Conservation (phyloP, 2,888 invertebrate species). For the Microdon myrmicae region DNA sequence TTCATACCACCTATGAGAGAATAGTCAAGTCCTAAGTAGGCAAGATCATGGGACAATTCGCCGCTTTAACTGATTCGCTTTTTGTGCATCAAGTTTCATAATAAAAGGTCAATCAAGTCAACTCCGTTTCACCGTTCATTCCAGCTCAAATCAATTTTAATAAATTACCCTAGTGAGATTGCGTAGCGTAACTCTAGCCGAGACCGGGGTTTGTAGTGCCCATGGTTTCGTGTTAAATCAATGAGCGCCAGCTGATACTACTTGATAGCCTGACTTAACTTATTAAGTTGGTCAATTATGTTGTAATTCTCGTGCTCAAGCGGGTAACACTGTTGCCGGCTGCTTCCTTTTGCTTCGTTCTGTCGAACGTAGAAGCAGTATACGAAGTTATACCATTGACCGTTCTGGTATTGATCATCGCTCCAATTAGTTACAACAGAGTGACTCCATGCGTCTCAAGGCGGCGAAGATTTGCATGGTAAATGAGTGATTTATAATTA, state of each 20-base stretch:
- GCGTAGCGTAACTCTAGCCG: no score
- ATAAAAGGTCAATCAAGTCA: no score
- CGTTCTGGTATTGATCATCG: conserved; percentile 52
- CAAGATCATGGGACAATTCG: no score
- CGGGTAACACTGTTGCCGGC: conserved; percentile 3
- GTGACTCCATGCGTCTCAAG: conserved; percentile 26
- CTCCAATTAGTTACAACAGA: conserved; percentile 46
- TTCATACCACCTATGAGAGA: no score
- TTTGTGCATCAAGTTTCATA: no score
- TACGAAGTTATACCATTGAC: conserved; percentile 39
- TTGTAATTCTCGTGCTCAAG: conserved; percentile 21
- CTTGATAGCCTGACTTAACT: conserved; percentile 40
- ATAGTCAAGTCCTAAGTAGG: no score
- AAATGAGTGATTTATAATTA: conserved; percentile 49
- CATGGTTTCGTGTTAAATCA: conserved; percentile 40
- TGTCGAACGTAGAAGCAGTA: conserved; percentile 2
- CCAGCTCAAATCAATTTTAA: no score
- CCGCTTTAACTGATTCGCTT: no score
- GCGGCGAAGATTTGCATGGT: conserved; percentile 34
- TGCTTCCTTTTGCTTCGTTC: not conserved
- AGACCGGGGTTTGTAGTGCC: no score
- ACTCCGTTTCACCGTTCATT: no score
- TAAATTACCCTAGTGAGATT: no score
- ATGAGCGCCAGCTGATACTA: conserved; percentile 30
- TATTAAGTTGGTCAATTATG: conserved; percentile 44